Base-by-base conservation (phyloP, 2,888 invertebrate genomes). In the Oxyteleia sp. region DNA sequence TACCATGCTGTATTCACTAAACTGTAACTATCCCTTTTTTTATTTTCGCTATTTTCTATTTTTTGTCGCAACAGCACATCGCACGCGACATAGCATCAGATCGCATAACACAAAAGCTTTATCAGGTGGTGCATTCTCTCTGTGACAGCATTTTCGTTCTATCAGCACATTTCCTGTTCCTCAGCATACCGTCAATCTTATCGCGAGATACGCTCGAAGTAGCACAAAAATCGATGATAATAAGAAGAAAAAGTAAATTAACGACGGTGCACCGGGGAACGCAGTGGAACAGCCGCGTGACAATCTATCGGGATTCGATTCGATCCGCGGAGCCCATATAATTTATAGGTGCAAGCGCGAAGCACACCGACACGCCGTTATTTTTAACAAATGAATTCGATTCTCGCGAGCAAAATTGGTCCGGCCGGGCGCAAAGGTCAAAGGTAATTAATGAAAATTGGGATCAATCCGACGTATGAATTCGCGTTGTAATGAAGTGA, bases 191-290 rank as follows among this genome's bases (percentile, higher is more conserved):
- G 82, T 66, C 82, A 82, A 76, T 76, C 76, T 82, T 76, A 76
- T 82, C 82, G 64, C 38, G 64, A 82, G 75, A 53, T 69, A 66
- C 76, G 61, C 74, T 57, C 68, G 74, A 66, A 74, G 68, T 79
- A 69, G 78, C 66, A 82, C 71, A 71, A 68, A 78, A 83, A 83
- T 83, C 83, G 78, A 83, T 79, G 74, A 79, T 74, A 74, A 79
- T 79, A 74, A 68, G 59, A 82, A 72, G 72, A 83, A 83, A 79
- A 83, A 83, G 75, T 64, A 71, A 76, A 82, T 82, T 83, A 74
- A 78, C 69, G 74, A 66, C 63, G 32, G 41, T 20, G 72, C 61
- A 15, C 49, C 57, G 38, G 35, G 20, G 47, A 69, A 61, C 53
- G 61, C n/a, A 16, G 16, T 64, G 29, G 49, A 29, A 64, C 47